Evolutionary conservation across 2,797 vertebrate genomes (phyloP).

Genomic region (Brachyalestes nurse): DNA sequence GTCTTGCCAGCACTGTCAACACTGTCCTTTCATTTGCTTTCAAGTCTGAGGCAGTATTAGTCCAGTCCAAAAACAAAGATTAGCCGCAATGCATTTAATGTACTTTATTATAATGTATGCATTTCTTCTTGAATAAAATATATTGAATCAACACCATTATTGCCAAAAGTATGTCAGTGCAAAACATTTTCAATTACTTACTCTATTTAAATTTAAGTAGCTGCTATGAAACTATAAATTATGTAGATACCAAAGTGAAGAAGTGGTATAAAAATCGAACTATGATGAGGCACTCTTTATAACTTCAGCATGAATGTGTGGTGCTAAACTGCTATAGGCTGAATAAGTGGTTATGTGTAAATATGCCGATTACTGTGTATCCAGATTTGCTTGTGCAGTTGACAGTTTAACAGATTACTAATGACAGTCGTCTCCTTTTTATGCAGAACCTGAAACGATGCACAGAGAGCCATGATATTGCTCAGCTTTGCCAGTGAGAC

Average conservation of each 20-base stretch:
- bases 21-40: not conserved
- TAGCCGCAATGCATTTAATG: not conserved
- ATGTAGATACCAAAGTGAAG: too few relatives aligned
- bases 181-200: too few relatives aligned
- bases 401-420: not conserved
- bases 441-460: conserved; percentile 76
- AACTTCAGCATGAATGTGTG: too few relatives aligned
- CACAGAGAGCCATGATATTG: conserved; percentile 62
- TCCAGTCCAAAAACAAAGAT: not conserved
- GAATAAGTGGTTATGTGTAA: too few relatives aligned
- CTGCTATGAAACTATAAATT: too few relatives aligned
- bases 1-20: not conserved
- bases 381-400: not conserved
- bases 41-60: not conserved
- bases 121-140: too few relatives aligned
- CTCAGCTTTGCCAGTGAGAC: conserved; percentile 71
- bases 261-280: too few relatives aligned
- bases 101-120: not conserved
- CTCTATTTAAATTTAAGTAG: too few relatives aligned
- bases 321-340: too few relatives aligned
- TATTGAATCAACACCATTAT: too few relatives aligned
- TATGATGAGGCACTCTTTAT: too few relatives aligned
- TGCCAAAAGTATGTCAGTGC: too few relatives aligned
- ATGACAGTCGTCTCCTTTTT: conserved; percentile 31
- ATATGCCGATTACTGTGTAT: not conserved